These are phyloP conservation scores for Osmerus mordax DNA, from an alignment of 2,113 vertebrate species.

Conservation along the genomic window DNA sequence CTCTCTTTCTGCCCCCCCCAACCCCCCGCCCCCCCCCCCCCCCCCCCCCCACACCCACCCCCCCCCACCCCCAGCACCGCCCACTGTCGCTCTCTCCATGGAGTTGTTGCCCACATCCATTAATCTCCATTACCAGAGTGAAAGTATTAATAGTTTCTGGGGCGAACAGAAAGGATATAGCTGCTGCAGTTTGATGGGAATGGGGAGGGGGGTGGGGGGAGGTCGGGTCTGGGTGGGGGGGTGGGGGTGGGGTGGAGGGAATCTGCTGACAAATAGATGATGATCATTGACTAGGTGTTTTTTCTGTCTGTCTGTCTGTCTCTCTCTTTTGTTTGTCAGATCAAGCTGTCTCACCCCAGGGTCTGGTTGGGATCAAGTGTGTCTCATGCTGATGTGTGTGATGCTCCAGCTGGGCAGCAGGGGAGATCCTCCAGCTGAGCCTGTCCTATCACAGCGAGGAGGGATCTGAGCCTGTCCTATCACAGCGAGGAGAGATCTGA, in stretches of 20 bases:
- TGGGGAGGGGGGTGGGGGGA: conserved; percentile 1
- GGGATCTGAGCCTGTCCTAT: too few species aligned
- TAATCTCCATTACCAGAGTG: conserved; percentile 67
- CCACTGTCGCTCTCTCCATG: conserved; percentile 7
- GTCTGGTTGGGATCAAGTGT: too few species aligned
- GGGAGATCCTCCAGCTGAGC: too few species aligned
- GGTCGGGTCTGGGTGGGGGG: not conserved
- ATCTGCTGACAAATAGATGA: conserved; percentile 33
- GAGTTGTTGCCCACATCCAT: conserved; percentile 51
- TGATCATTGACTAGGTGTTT: conserved; percentile 24
- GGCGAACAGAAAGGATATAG: conserved; percentile 45
- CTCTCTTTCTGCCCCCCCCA: conserved; percentile 8
- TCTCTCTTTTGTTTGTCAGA: not conserved
- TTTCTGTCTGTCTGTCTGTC: not conserved
- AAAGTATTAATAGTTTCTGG: conserved; percentile 64
- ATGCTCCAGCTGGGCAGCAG: too few species aligned
- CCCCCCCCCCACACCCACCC: conserved; percentile 8
- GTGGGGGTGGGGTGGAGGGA: not conserved
- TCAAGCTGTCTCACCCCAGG: too few species aligned
- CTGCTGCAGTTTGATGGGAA: conserved; percentile 35
- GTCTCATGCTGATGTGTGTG: too few species aligned
- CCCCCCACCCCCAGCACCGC: not conserved
- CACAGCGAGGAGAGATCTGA: too few species aligned
- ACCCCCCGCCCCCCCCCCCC: too few species aligned
- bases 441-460: too few species aligned